Base-by-base conservation (phyloP, 1,140 invertebrate genomes). In the Bombus sylvicola region DNA sequence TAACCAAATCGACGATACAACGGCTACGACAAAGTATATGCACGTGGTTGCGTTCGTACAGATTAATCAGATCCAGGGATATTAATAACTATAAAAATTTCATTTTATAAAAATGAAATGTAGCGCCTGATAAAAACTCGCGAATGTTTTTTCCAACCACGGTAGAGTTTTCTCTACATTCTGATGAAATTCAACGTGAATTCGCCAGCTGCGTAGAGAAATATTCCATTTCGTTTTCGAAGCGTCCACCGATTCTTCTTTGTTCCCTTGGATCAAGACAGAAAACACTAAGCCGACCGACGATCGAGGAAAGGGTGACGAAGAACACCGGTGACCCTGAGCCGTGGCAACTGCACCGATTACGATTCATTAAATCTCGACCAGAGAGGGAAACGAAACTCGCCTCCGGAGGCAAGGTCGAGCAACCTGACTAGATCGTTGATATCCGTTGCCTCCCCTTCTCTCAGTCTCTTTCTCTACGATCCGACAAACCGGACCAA, bases 401-500 rank as follows among this genome's bases (percentile, higher is more conserved):
- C 37, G 53, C 66, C 22, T n/a, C 25, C 31, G 28, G 15, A 43
- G 72, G 34, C 73, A 83, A 79, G 53, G 66, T 69, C 76, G 66
- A 15, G 22, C 68, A 73, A 79, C 57, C 37, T 31, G 64, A 59
- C 82, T 59, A 83, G 82, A 83, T 83, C 82, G 64, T 22, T 78
- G 74, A 83, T 83, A 83, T 78, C 82, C 82, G 82, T 69, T 34
- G 10, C 25, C 25, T 76, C 47, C 34, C 4, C 13, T 39, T 13
- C 41, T 59, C 57, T 66, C 59, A 22, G 47, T 15, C 31, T n/a
- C 34, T 2, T 25, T n/a, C n/a, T 31, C 59, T 13, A 18, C n/a
- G 18, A 64, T 41, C 5, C 66, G 8, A 12, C 10, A 66, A 66
- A 72, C 34, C 59, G 43, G 39, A 73, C 43, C 39, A 18, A 34